Conservation (phyloP, 2,113 vertebrate species). For the Ellobius talpinus region DNA sequence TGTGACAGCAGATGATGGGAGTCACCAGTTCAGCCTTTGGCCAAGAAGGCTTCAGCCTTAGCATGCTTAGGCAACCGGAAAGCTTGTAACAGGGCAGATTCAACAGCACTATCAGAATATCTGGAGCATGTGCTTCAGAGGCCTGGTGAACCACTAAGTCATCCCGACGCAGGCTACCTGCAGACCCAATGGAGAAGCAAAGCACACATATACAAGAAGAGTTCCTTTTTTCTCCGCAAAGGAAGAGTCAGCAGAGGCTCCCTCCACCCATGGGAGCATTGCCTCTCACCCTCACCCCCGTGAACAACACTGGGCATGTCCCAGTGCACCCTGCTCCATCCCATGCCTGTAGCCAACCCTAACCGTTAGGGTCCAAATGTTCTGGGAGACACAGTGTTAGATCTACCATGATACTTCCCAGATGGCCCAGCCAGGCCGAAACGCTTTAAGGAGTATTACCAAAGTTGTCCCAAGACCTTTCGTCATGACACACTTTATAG, state of each 20-base stretch:
- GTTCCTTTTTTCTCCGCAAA: neutral
- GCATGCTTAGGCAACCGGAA: neutral
- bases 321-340: neutral
- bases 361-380: neutral
- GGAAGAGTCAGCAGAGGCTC: neutral
- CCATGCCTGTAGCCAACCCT: neutral
- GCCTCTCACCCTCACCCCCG: neutral
- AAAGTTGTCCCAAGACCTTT: constrained; percentile 17
- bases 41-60: neutral
- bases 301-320: neutral
- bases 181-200: neutral
- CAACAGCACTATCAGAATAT: neutral
- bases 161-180: neutral
- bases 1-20: no score
- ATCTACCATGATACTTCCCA: neutral
- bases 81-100: neutral
- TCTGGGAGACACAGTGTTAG: neutral
- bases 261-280: neutral
- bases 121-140: neutral
- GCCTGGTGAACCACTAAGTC: neutral
- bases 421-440: neutral
- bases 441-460: neutral
- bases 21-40: neutral
- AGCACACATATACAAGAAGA: neutral
- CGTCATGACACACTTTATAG: neutral